These are phyloP conservation scores for Ahaetulla prasina DNA, from an alignment of 2,113 vertebrate genomes.

Conservation along the genomic window DNA sequence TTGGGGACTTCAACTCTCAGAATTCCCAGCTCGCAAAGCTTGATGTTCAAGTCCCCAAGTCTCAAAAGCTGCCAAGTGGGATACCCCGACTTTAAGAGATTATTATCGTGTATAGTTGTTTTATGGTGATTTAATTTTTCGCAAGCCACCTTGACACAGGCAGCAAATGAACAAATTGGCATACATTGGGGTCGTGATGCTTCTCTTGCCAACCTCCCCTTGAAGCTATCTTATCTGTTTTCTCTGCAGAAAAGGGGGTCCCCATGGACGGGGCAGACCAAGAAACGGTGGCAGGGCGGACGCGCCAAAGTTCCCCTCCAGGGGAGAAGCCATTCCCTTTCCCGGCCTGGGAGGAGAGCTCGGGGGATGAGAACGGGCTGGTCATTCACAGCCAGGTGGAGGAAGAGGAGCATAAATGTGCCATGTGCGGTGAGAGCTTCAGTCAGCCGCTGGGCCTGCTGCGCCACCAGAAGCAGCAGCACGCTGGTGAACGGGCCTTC, in stretches of 20 bases:
- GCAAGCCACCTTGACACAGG: neutral
- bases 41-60: neutral
- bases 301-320: neutral
- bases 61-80: neutral
- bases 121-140: neutral
- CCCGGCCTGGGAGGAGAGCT: slow-evolving; percentile 9
- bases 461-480: slow-evolving; percentile 26
- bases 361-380: slow-evolving; percentile 1
- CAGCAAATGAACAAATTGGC: neutral
- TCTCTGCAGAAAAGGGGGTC: neutral
- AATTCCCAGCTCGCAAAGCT: neutral
- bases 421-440: neutral
- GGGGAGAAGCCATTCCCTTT: neutral
- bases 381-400: slow-evolving; percentile 30
- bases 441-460: neutral
- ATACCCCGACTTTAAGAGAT: neutral
- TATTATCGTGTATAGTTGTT: neutral
- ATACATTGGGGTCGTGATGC: rapidly evolving
- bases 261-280: neutral
- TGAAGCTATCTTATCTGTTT: neutral
- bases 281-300: rapidly evolving
- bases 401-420: slow-evolving; percentile 5
- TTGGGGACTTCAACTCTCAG: neutral
- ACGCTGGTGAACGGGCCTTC: neutral
- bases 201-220: too few relatives aligned